These are phyloP conservation scores for Watsonalla cultraria DNA, from an alignment of 2,888 invertebrate genomes.

Conservation along the genomic window DNA sequence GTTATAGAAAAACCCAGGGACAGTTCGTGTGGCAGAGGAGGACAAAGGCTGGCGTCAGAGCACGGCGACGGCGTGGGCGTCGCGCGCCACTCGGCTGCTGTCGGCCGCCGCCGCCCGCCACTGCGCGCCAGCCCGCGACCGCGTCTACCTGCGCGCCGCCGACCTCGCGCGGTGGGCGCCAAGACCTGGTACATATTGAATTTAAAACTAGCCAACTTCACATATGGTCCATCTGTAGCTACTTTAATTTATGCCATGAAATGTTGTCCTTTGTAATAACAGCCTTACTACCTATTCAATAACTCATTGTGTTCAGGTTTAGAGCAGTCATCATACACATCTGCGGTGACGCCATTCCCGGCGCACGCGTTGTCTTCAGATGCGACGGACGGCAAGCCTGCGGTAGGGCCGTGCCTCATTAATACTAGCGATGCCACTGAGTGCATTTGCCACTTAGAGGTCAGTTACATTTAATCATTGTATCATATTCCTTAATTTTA, in stretches of 20 bases:
- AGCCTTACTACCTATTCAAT: no score
- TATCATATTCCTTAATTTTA: not conserved
- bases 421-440: slow-evolving; percentile 84
- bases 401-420: slow-evolving; percentile 80
- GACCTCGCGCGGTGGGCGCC: slow-evolving; percentile 90
- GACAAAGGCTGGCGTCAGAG: slow-evolving; percentile 91
- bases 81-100: slow-evolving; percentile 77
- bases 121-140: slow-evolving; percentile 87
- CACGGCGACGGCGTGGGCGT: slow-evolving; percentile 91
- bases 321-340: slow-evolving; percentile 84
- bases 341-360: slow-evolving; percentile 86
- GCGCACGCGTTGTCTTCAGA: slow-evolving; percentile 58
- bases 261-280: not conserved
- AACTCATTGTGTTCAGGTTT: slow-evolving; percentile 75
- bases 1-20: slow-evolving; percentile 86
- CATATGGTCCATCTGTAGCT: no score
- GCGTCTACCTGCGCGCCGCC: slow-evolving; percentile 86
- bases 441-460: slow-evolving; percentile 91
- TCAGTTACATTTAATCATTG: slow-evolving; percentile 7
- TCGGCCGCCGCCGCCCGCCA: slow-evolving; percentile 83
- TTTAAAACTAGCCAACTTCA: not conserved
- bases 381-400: slow-evolving; percentile 48
- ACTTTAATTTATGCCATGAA: no score
- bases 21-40: slow-evolving; percentile 93
- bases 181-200: slow-evolving; percentile 80